Evolutionary conservation across 1,140 invertebrate species (phyloP), one percentile per base, ranked within the genome.

Genomic region (Atta texana): DNA sequence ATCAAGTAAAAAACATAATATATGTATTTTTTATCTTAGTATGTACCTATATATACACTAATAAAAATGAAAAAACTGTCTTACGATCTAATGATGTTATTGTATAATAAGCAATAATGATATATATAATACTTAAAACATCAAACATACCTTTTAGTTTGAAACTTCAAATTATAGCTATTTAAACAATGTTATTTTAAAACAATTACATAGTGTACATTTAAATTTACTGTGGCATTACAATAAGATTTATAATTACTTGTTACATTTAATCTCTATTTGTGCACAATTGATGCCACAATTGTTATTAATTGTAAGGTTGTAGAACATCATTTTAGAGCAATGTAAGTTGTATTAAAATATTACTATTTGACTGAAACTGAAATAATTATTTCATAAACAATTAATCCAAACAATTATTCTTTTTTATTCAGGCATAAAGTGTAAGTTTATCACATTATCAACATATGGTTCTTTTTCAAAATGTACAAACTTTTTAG

Each of bases 1-100:
- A 61, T 90, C 78, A 90, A 88, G 89, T 90, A 90, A 88, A 90
- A 90, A 90, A 90, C 89, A 89, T 90, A 91, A 91, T 90, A 91
- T 90, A 57, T 91, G 61, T 91, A 90, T 90, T 90, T 87, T 84
- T 90, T 64, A 86, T 85, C 87, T 90, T 91, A 82, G 74, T 78
- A 90, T 12, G 24, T 90, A 90, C 76, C 78, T 89, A 82, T 90
- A 91, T 87, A 88, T 88, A 91, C 89, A 90, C 51, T 84, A 88
- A 86, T 90, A 68, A 89, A 59, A 89, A 87, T 84, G 89, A 74
- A 85, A 74, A 85, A 89, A 90, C 72, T 77, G 44, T 53, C 85
- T 90, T 90, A 89, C 21, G 1, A 75, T 77, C 78, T 90, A 89
- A 69, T 89, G 34, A 71, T 49, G 53, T 24, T 80, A 85, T 24